Evolutionary conservation across 2,888 invertebrate species (phyloP).

Genomic region (Deilephila elpenor): DNA sequence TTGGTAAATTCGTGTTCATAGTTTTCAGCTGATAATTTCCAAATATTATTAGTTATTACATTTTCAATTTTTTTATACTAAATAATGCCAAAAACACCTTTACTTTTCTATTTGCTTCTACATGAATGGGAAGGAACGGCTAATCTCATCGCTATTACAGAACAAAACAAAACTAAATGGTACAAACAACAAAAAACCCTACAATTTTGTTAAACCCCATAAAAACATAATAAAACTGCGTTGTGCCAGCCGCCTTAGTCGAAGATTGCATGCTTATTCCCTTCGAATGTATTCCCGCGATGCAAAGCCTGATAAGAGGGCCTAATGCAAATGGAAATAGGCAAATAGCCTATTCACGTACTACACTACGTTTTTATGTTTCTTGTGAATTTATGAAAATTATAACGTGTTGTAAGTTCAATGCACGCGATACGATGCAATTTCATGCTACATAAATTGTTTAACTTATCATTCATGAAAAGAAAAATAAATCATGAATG

Average conservation of each 20-base stretch:
- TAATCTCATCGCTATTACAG: not conserved
- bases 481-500: not conserved
- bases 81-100: too few species aligned
- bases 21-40: not conserved
- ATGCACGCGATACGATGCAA: constrained; percentile 7
- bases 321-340: constrained; percentile 30
- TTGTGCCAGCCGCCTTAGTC: constrained; percentile 39
- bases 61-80: too few species aligned
- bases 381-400: constrained; percentile 14
- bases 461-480: too few species aligned
- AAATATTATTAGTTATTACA: too few species aligned
- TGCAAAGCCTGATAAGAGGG: constrained; percentile 40
- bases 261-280: constrained; percentile 46
- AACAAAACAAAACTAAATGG: not conserved
- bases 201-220: too few species aligned
- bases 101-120: too few species aligned
- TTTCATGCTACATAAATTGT: not conserved
- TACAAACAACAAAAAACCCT: too few species aligned
- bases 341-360: constrained; percentile 43
- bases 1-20: not conserved
- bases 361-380: constrained; percentile 19
- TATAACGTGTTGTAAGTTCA: not conserved
- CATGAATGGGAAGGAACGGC: not conserved
- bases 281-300: constrained; percentile 36
- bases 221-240: not conserved